Base-by-base conservation (phyloP, 1,140 invertebrate species). In the Stratiolaelaps scimitus region DNA sequence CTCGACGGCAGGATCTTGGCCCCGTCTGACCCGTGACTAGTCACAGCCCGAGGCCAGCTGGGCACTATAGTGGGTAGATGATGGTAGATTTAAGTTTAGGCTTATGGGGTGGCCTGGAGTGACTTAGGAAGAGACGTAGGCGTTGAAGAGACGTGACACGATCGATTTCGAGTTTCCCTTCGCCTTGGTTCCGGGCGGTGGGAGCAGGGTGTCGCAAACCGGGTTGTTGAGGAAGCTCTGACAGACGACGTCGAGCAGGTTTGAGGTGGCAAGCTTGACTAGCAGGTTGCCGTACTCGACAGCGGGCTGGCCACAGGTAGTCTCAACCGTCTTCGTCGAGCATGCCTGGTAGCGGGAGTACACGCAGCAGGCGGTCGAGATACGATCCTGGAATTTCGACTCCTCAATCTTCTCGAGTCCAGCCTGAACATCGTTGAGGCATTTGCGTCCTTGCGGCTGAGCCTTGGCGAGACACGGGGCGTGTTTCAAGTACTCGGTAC, bases 381-480 rank as follows among this genome's bases (percentile, higher is more conserved):
- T 26, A 29, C 53, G 17, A 15, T 60, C 53, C 26, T 15, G 1
- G 53, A 60, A 60, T 60, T 60, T 60, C 1, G 53, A 15, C 34
- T 60, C 53, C 23, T 60, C 53, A 23, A 60, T 60, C 34, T 60
- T 60, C 23, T 60, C 53, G 53, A 60, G 53, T 29, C 53, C 53
- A 10, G 53, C 53, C 23, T 60, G 53, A 60, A 60, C 53, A 23
- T 60, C 53, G 53, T 60, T 60, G 26, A 60, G 53, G 53, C 53
- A 60, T 10, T 60, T 60, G 53, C 53, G 53, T n/a, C 53, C 53
- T 26, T 60, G 53, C 6, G 53, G 53, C 10, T 60, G 53, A 23
- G 60, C 64, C 20, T 69, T 69, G n/a, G 65, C 67, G 29, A 69
- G 46, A n/a, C 68, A 69, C 15, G 68, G 68, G 1, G 68, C 68